Base-by-base conservation (phyloP, 1,140 invertebrate genomes). In the Vanessa atalanta region DNA sequence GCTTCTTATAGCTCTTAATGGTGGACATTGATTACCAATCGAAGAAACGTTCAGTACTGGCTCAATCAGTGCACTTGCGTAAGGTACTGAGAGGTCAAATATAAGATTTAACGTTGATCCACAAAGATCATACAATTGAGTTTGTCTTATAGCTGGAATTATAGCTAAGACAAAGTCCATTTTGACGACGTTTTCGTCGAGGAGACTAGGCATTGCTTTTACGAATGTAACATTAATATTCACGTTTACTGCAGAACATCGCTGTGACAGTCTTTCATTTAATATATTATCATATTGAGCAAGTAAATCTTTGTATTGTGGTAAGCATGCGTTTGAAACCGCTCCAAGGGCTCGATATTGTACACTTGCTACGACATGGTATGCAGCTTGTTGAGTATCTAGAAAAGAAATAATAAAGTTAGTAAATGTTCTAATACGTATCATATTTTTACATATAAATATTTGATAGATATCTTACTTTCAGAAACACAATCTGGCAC, bases 401-500 rank as follows among this genome's bases (percentile, higher is more conserved):
- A 80, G 91, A 93, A 88, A 68, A 23, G 77, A 70, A 76, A 75
- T 79, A 75, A 66, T 65, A 72, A 51, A 65, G 50, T 72, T 67
- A 60, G 11, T 72, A 67, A 15, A 20, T 9, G 8, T 43, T 43
- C 37, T 43, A 43, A 43, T 43, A 11, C 6, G 9, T 43, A 11
- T 9, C 37, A 43, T 11, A 23, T 57, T 43, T 68, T 5, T 64
- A 50, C 23, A 63, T 13, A 71, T 20, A 31, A 20, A 74, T 43
- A 16, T 3, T 60, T 70, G 47, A 67, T 47, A 57, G 23, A 31
- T 37, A 74, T 91, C 91, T 90, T 93, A 96, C 95, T 96, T 95
- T 98, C 97, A 12, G 97, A 97, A 47, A 99, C 97, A 89, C 98
- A 99, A 85, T 99, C 97, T 0, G 98, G 98, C 50, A 99, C 97